Percentiles rank a stretch among this genome's conserved stretches.
phyloP scores from a whole-genome alignment of 2,797 vertebrate species.

The Microcaecilia unicolor region DNA sequence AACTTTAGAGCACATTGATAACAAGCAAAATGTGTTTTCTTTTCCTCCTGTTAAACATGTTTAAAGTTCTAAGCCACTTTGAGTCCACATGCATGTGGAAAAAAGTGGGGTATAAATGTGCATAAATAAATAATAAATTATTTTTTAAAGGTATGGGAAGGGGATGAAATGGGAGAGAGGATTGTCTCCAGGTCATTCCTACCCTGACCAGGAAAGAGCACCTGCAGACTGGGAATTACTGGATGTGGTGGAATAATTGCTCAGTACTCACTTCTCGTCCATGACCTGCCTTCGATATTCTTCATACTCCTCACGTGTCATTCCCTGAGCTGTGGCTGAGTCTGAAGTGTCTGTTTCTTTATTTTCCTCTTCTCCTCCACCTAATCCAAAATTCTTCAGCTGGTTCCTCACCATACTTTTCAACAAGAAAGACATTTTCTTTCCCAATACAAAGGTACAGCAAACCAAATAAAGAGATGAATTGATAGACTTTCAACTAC shows the following conservation, averaged over 20 bases:
- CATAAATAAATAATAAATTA: no score
- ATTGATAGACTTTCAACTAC: constrained; percentile 45
- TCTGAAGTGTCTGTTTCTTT: constrained; percentile 72
- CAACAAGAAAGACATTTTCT: constrained; percentile 83
- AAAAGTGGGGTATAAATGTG: no score
- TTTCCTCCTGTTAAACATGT: no score
- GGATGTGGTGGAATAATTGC: background rate
- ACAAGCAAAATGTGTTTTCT: no score
- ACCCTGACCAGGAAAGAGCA: background rate
- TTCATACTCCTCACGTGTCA: constrained; percentile 94
- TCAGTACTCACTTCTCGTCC: constrained; percentile 91
- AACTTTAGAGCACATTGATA: no score
- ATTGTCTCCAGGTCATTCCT: background rate
- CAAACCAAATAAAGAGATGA: background rate
- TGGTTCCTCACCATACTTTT: constrained; percentile 92
- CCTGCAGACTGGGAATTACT: constrained; percentile 5
- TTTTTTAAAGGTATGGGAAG: background rate
- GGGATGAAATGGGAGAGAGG: fast-evolving
- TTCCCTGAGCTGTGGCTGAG: constrained; percentile 83
- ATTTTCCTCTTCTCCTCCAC: constrained; percentile 78
- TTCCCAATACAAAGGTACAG: constrained; percentile 10
- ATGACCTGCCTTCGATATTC: constrained; percentile 94
- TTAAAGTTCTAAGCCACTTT: no score
- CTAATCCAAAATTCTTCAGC: constrained; percentile 86
- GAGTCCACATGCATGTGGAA: no score